A percentile compares a stretch with the other conserved stretches of the same genome.
Conservation (phyloP, 2,797 vertebrate species). For the Parotocinclus haroldoi region DNA sequence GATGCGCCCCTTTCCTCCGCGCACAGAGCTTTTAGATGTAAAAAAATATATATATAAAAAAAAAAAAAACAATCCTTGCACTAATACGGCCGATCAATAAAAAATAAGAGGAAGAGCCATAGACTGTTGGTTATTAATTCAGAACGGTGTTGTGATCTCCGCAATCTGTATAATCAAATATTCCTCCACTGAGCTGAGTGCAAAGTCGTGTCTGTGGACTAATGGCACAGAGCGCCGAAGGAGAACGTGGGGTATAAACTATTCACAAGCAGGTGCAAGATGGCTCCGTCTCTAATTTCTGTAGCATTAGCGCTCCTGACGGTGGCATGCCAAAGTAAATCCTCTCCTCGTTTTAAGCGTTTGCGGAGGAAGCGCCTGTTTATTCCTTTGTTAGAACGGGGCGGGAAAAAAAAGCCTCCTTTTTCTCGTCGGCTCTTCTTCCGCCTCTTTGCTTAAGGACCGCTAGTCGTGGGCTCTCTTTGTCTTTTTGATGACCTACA, state of each 20-base stretch:
- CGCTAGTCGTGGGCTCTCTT: conserved; percentile 59
- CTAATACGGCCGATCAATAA: conserved; percentile 64
- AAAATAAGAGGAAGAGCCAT: conserved; percentile 66
- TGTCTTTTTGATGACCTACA: conserved; percentile 72
- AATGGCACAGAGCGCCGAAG: conserved; percentile 57
- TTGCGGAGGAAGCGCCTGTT: conserved; percentile 71
- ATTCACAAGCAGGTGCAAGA: conserved; percentile 67
- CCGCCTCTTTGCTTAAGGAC: conserved; percentile 62
- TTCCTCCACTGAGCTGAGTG: conserved; percentile 77
- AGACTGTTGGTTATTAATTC: conserved; percentile 79
- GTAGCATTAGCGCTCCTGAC: conserved; percentile 53
- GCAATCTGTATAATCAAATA: conserved; percentile 77
- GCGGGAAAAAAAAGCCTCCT: conserved; percentile 18
- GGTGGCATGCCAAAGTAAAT: conserved; percentile 52
- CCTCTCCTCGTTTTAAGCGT: conserved; percentile 64
- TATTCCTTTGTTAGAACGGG: conserved; percentile 62
- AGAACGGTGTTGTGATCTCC: conserved; percentile 72
- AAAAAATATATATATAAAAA: too few relatives aligned
- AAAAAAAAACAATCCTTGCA: conserved; percentile 68
- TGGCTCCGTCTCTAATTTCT: conserved; percentile 45
- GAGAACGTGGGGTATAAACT: conserved; percentile 62
- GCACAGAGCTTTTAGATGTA: conserved; percentile 55
- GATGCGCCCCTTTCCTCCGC: conserved; percentile 29
- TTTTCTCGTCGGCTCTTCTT: conserved; percentile 50
- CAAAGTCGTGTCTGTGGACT: conserved; percentile 72